Percentiles rank a stretch among this genome's conserved stretches.
phyloP scores from a whole-genome alignment of 2,797 vertebrate species.

The Scarus forsteni region DNA sequence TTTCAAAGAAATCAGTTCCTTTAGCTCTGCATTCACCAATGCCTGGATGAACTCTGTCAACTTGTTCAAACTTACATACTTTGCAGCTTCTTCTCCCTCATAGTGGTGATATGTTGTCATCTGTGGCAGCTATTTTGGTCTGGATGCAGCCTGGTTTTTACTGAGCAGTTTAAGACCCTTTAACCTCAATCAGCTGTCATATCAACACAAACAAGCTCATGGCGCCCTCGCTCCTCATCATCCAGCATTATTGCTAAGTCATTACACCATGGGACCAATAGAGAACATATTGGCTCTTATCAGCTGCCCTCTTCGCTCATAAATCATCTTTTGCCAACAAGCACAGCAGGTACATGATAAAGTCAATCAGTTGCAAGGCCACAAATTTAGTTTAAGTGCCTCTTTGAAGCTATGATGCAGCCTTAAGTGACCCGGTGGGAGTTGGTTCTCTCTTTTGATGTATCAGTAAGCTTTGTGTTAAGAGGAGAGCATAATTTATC shows the following conservation, averaged over 20 bases:
- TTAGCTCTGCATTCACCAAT: too few relatives aligned
- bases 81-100: too few relatives aligned
- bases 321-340: slow-evolving; percentile 55
- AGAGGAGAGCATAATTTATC: background rate
- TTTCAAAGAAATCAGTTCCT: too few relatives aligned
- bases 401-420: slow-evolving; percentile 8
- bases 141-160: slow-evolving; percentile 53
- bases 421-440: slow-evolving; percentile 1
- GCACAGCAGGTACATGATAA: slow-evolving; percentile 47
- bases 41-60: too few relatives aligned
- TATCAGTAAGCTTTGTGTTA: background rate
- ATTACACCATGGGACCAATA: slow-evolving; percentile 40
- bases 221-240: slow-evolving; percentile 48
- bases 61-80: slow-evolving; percentile 35
- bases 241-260: slow-evolving; percentile 53
- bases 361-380: slow-evolving; percentile 46
- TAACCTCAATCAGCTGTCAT: slow-evolving; percentile 55
- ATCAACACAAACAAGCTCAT: slow-evolving; percentile 48
- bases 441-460: background rate
- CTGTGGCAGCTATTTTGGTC: slow-evolving; percentile 59
- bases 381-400: slow-evolving; percentile 22
- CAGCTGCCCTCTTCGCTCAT: slow-evolving; percentile 36
- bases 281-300: slow-evolving; percentile 41
- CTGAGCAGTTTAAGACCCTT: slow-evolving; percentile 50
- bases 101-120: slow-evolving; percentile 42